Base-by-base conservation (phyloP, 2,888 invertebrate species). In the Pollenia amentaria region DNA sequence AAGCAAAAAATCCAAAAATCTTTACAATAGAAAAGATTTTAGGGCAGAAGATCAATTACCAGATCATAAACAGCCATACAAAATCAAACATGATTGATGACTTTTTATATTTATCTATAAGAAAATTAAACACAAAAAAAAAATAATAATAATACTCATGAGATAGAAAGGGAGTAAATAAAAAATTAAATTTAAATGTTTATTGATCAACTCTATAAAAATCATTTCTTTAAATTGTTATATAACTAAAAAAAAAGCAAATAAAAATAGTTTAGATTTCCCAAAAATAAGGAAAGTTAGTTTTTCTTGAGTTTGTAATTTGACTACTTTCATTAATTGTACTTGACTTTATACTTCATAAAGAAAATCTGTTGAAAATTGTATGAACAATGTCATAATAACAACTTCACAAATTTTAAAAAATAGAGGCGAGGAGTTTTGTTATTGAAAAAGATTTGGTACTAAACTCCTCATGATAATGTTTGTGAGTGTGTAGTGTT, bases 11-110 rank as follows among this genome's bases (percentile, higher is more conserved):
- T 16, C 38, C 6, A 40, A 65, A 12, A 62, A 62, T 57, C 69
- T 62, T 40, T 67, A 73, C 81, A 76, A 82, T 69, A 55, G 64
- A 51, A 51, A 57, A 51, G 42, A 53, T 84, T 70, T 51, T 53
- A 55, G 83, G 51, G 86, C 69, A 83, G 72, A 83, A 83, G 86
- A 87, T 87, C 86, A 87, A 87, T 87, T 87, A 87, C 83, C 72
- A 83, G 83, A 83, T 83, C 83, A 87, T 65, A 80, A 83, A 73
- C 70, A 72, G 51, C 64, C 65, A 65, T 83, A 70, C 67, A 48
- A 76, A 83, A 60, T 16, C 46, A 46, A 70, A 73, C 55, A 87
- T 87, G 86, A 87, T 87, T 87, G 86, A 87, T 87, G 75, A 83
- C 70, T 80, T 76, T 48, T 85, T 69, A 73, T 42, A 21, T 69